Evolutionary conservation across 1,140 invertebrate genomes (phyloP), one percentile per base, ranked within the genome.

Genomic region (Polypedilum pembai): DNA sequence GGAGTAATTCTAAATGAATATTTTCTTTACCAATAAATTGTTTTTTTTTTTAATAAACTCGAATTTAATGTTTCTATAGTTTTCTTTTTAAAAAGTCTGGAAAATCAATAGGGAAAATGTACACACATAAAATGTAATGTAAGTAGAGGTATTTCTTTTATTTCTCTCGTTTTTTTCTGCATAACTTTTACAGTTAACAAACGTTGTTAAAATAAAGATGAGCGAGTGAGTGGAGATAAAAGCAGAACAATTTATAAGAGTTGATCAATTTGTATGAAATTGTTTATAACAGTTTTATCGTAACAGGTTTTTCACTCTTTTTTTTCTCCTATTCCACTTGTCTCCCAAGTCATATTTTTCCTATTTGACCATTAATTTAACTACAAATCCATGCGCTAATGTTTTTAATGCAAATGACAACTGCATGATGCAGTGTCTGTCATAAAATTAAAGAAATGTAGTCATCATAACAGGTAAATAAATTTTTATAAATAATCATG

Each of bases 261-360:
- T 56, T 56, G 45, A 56, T 56, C 65, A 69, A 69, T 69, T 69
- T 69, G 65, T 69, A 69, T 69, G 18, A 21, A 69, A 69, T 69
- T 69, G 65, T 18, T 69, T 69, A 56, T 56, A 69, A 69, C 20
- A 21, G 65, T 69, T 69, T 69, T 69, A 69, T 69, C n/a, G 65
- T 69, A 69, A 69, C 65, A 69, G 65, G 65, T 69, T 69, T 69
- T 69, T 20, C 65, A n/a, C n/a, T n/a, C n/a, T n/a, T 10, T 69
- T 21, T 20, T 69, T 8, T 69, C 17, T 69, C 20, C 65, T 20
- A 69, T 20, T 33, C 65, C 20, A 69, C 65, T 69, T 69, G 65
- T 12, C 24, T 33, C 24, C 24, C 5, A 33, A 33, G 24, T 33
- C 24, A 33, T 33, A 1, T 33, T 33, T 33, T 5, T 33, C 24